Base-by-base conservation (phyloP, 1,140 invertebrate genomes). In the Dufourea novaeangliae region DNA sequence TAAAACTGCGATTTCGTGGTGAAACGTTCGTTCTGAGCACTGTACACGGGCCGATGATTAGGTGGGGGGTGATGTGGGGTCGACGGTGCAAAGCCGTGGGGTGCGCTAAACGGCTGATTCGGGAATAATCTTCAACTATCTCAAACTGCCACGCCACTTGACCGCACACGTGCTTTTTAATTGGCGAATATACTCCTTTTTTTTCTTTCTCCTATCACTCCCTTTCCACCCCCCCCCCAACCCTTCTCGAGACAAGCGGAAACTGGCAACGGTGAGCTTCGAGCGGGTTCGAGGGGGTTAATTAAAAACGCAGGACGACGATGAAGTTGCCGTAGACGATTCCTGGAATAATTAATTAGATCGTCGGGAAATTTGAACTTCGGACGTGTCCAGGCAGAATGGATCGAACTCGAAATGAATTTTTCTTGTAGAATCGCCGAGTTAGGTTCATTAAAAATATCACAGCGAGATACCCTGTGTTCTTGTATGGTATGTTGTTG, bases 91-190 rank as follows among this genome's bases (percentile, higher is more conserved):
- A 61, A 61, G 34, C 57, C 57, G 41, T 25, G 62, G 62, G 76
- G 46, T 41, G 63, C 37, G n/a, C 39, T 41, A 69, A 82, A 82
- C 70, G 50, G 77, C 80, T 79, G 80, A 82, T 79, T 82, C 77
- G 50, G 52, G 77, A 82, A 75, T 82, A 82, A 82, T 82, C 68
- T 66, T 27, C 77, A 74, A 61, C 78, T 82, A 82, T 82, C 66
- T 79, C 66, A 41, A 56, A 27, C 52, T 29, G 27, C 50, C 70
- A 79, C 70, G 57, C 79, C 34, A 50, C 32, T 41, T 34, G 57
- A 34, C 12, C 29, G 41, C 34, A 39, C 11, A 17, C 50, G 37
- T 39, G 44, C 73, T 61, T 61, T 70, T 82, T 74, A 79, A 82
- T 63, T 74, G 27, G 39, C 52, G 64, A 63, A 62, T 37, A 72